Evolutionary conservation across 2,113 vertebrate species (phyloP).

Genomic region (Egretta garzetta): DNA sequence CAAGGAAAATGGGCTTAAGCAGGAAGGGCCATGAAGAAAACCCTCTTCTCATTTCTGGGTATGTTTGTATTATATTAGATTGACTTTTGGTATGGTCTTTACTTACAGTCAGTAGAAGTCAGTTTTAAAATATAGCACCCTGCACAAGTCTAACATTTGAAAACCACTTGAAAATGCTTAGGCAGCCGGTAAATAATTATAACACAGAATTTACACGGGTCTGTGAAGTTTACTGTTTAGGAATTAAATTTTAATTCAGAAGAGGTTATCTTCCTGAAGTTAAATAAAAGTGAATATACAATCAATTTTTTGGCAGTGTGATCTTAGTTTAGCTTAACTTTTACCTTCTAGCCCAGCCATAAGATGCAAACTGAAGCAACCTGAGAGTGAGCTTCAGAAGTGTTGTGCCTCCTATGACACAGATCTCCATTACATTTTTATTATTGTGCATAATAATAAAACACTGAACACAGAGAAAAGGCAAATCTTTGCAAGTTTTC

Average conservation of each 20-base stretch:
- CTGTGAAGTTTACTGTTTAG: not conserved
- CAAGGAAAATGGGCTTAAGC: not conserved
- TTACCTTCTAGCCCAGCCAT: not conserved
- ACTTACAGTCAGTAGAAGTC: not conserved
- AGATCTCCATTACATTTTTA: not conserved
- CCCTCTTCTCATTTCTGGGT: not conserved
- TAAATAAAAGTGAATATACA: not conserved
- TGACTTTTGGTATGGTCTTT: not conserved
- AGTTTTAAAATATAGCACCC: not conserved
- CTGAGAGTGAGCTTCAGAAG: not conserved
- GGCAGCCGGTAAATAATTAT: not conserved
- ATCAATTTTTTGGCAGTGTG: accelerated
- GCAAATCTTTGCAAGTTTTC: not conserved
- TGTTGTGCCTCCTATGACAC: not conserved
- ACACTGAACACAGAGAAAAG: not conserved
- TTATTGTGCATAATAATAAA: not conserved
- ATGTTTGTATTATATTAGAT: not conserved
- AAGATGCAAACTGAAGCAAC: not conserved
- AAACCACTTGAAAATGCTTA: not conserved
- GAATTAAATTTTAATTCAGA: not conserved
- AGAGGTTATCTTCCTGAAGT: not conserved
- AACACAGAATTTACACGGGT: not conserved
- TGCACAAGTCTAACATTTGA: not conserved
- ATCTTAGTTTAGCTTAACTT: not conserved
- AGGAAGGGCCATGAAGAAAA: not conserved